These are phyloP conservation scores for Omphaloscelis lunosa DNA, from an alignment of 2,888 invertebrate genomes.

Conservation along the genomic window DNA sequence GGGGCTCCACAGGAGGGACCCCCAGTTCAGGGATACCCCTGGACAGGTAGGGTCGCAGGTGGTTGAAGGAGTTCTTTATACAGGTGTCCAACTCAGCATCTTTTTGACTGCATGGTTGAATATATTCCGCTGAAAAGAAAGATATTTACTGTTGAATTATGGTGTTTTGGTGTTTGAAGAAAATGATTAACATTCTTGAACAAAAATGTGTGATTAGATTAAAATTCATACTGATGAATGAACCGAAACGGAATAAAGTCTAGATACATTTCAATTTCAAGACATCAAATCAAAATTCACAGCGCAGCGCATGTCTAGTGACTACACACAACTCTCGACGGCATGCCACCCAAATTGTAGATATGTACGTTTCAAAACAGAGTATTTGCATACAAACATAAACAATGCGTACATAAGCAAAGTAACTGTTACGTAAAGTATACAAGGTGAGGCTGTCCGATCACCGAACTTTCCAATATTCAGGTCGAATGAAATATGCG, in stretches of 20 bases:
- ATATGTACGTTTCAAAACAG: constrained; percentile 53
- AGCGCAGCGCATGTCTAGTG: constrained; percentile 24
- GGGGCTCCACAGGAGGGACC: constrained; percentile 94
- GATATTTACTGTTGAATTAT: not conserved
- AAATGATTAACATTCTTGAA: not conserved
- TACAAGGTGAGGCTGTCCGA: constrained; percentile 47
- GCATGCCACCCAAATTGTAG: constrained; percentile 39
- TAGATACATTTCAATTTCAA: constrained; percentile 4
- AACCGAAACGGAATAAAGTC: not conserved
- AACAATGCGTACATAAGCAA: constrained; percentile 59
- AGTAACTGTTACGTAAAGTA: constrained; percentile 54
- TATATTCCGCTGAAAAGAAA: constrained; percentile 92
- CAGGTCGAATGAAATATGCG: constrained; percentile 19
- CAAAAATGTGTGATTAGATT: not conserved
- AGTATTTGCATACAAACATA: constrained; percentile 62
- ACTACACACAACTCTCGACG: constrained; percentile 17
- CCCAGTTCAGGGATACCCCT: constrained; percentile 93
- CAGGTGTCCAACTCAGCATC: constrained; percentile 93
- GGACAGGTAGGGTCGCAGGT: constrained; percentile 93
- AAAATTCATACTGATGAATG: not conserved
- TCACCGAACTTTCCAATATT: constrained; percentile 58
- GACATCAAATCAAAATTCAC: constrained; percentile 8
- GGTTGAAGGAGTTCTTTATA: constrained; percentile 93
- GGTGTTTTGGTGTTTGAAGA: not conserved
- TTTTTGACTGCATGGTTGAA: constrained; percentile 92